These are phyloP conservation scores for Tenodera sinensis DNA, from an alignment of 2,888 invertebrate genomes.

Conservation along the genomic window DNA sequence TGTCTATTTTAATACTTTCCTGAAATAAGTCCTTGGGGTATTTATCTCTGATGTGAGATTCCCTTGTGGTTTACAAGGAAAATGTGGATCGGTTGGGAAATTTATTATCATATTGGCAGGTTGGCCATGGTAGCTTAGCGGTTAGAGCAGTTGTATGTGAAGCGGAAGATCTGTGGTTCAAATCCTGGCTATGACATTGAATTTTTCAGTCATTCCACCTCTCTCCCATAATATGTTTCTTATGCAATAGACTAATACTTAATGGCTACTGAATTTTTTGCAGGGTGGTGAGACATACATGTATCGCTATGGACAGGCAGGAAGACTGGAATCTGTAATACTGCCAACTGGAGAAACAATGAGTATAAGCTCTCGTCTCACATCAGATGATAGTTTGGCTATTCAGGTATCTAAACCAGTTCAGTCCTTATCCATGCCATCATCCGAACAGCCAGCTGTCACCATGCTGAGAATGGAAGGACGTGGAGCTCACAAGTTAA, in stretches of 20 bases:
- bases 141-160: too few relatives aligned
- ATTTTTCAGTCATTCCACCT: too few relatives aligned
- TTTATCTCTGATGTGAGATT: too few relatives aligned
- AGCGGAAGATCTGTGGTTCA: too few relatives aligned
- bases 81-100: too few relatives aligned
- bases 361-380: slow-evolving; percentile 71
- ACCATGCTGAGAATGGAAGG: slow-evolving; percentile 31
- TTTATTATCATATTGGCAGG: too few relatives aligned
- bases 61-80: too few relatives aligned
- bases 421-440: slow-evolving; percentile 21
- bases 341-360: slow-evolving; percentile 90
- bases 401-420: slow-evolving; percentile 62
- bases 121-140: too few relatives aligned
- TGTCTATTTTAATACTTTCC: too few relatives aligned
- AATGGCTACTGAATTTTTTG: slow-evolving; percentile 35
- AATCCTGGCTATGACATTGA: too few relatives aligned
- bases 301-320: slow-evolving; percentile 87
- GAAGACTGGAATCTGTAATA: slow-evolving; percentile 79
- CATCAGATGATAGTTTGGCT: slow-evolving; percentile 71
- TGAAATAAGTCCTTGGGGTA: too few relatives aligned
- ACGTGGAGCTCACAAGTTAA: slow-evolving; percentile 43
- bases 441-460: slow-evolving; percentile 7
- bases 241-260: not conserved
- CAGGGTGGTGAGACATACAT: slow-evolving; percentile 83
- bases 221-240: not conserved